Base-by-base conservation (phyloP, 2,113 vertebrate genomes). In the Elgaria multicarinata region DNA sequence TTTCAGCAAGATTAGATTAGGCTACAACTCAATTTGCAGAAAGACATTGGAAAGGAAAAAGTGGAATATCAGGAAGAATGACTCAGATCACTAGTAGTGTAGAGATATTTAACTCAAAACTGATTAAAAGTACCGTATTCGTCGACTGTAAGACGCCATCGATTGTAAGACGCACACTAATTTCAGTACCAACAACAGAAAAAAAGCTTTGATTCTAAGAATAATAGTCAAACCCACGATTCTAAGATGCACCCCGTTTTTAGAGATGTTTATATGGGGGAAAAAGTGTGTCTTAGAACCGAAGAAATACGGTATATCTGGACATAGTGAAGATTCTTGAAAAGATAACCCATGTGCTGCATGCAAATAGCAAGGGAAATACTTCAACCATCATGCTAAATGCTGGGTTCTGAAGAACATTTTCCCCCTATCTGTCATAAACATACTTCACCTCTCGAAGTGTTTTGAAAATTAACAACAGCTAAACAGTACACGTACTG, bases 361-460 rank as follows among this genome's bases (percentile, higher is more conserved):
- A 2, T 71, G 18, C 2, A 2, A 85, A 2, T 22, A 85, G 44
- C 18, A 85, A 33, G 14, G 16, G 7, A 74, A 72, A 55, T 33
- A 16, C 77, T 71, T 80, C 22, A 31, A 66, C 1, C 79, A 50
- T 18, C 80, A 64, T 72, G 20, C 71, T 89, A 82, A 93, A 88
- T 3, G 3, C 87, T 0, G 72, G 46, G 81, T 39, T 71, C 86
- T 26, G 3, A 86, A 87, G 55, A 80, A 91, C 62, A 28, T 24
- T 5, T 89, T 93, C 16, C 33, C 22, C 4, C 0, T 66, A 53
- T 13, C 31, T 46, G 31, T 83, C 33, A 14, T 26, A 50, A 83
- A 74, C 44, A 39, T n/a, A 12, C 42, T 75, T 82, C 18, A 64
- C 62, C 64, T 74, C 12, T 66, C 20, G 80, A 72, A 44, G 39